These are phyloP conservation scores for Serilophus lunatus DNA, from an alignment of 2,113 vertebrate genomes.

Conservation along the genomic window DNA sequence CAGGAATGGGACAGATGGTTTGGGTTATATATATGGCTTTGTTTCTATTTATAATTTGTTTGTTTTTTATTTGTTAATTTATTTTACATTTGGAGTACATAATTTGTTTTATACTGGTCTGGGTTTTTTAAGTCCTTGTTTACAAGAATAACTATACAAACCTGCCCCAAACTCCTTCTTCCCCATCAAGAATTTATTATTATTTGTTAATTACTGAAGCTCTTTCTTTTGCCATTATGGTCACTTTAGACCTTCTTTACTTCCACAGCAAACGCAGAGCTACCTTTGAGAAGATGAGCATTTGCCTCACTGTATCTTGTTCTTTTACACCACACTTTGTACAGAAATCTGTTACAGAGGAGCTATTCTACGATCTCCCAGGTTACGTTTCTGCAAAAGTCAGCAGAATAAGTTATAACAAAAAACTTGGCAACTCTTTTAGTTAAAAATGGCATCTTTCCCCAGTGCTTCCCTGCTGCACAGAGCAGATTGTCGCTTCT, in stretches of 20 bases:
- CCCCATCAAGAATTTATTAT: neutral
- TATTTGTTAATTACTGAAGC: neutral
- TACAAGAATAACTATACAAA: neutral
- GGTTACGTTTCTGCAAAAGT: neutral
- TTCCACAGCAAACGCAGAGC: accelerated
- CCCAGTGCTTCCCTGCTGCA: conserved; percentile 39
- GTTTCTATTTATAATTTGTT: neutral
- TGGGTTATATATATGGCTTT: neutral
- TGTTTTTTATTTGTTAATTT: neutral
- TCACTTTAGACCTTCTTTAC: neutral
- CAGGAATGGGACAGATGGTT: neutral
- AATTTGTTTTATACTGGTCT: neutral
- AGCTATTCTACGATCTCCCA: neutral
- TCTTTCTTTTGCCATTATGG: neutral
- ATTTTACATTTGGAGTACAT: neutral
- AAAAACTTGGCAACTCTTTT: neutral
- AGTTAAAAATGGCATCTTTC: conserved; percentile 5
- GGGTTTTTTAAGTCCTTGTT: neutral
- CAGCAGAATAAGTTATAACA: conserved; percentile 14
- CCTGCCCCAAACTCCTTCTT: neutral
- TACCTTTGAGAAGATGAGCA: neutral
- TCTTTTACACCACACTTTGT: neutral
- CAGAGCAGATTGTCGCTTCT: conserved; percentile 34
- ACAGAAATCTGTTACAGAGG: neutral
- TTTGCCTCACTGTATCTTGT: neutral